Evolutionary conservation across 2,797 vertebrate species (phyloP).

Genomic region (Girardinus metallicus): DNA sequence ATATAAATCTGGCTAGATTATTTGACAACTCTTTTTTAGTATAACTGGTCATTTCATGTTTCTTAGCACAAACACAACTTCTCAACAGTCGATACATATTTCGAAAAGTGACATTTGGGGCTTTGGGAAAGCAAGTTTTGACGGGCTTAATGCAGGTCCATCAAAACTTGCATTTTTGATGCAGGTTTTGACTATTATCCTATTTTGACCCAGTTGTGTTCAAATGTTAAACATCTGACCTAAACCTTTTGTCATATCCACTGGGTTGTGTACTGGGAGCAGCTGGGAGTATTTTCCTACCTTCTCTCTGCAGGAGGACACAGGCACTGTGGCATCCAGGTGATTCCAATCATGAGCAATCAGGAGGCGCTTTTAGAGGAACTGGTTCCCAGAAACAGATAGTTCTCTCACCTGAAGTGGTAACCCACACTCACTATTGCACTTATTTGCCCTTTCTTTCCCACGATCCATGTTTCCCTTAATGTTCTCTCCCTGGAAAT

Average conservation of each 20-base stretch:
- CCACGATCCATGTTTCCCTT: no score
- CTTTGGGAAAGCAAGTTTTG: neutral
- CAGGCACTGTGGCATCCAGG: neutral
- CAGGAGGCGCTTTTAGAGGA: neutral
- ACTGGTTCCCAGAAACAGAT: neutral
- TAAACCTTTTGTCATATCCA: neutral
- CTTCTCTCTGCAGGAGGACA: neutral
- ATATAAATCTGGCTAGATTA: neutral
- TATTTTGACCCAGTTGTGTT: neutral
- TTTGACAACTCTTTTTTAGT: neutral
- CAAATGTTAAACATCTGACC: neutral
- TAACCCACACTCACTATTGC: no score
- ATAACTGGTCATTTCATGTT: neutral
- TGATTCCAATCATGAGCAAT: neutral
- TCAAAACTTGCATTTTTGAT: no score
- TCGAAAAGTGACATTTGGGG: neutral
- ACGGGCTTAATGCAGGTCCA: neutral
- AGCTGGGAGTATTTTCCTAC: neutral
- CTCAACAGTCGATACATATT: neutral
- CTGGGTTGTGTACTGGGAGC: neutral
- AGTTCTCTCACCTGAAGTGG: no score
- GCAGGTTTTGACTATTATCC: no score
- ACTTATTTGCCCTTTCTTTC: no score
- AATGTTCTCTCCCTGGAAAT: no score
- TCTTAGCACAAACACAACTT: neutral